Evolutionary conservation across 1,140 invertebrate genomes (phyloP), one percentile per base, ranked within the genome.

Genomic region (Hormaphis cornu): DNA sequence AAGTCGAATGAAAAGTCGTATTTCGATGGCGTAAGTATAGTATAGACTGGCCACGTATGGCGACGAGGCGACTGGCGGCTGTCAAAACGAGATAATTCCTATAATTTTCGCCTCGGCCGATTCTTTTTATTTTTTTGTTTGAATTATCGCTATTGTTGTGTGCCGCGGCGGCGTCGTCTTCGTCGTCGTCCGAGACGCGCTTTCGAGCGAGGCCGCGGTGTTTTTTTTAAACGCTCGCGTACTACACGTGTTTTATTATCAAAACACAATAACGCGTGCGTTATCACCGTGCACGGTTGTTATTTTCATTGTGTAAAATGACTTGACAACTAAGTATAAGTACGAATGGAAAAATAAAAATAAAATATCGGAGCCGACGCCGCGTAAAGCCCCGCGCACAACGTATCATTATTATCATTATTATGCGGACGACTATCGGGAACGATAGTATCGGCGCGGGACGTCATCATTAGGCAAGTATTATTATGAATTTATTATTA

Each of bases 231-330:
- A 26, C 50, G 50, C 0, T 16, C 7, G 18, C 28, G 28, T 53
- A 12, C 14, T 28, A 12, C n/a, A 26, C 44, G 44, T 2, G 22
- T 42, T 40, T 59, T 40, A 59, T 59, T n/a, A 59, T 28, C 18
- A 46, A 44, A 61, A 28, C 20, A 22, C 6, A 24, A 40, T 35
- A 37, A 37, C 33, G 37, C 16, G 22, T n/a, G 35, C 42, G 46
- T 28, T 44, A 20, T 33, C 44, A 22, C 33, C 24, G 42, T 66
- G 54, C 33, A 37, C 18, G 10, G 28, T 50, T 50, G 42, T 66
- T 50, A 48, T 50, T 66, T 50, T 66, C 61, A 66, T 66, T 66
- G 61, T 66, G 61, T 66, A 48, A 66, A 66, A 66, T 66, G 61
- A 66, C 61, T 66, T 33, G 61, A 66, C 61, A 35, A 44, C 35